Percentiles rank a stretch among this genome's conserved stretches.
These are phyloP conservation scores for Erythrolamprus reginae DNA, from an alignment of 2,113 vertebrate species.

Conservation along the genomic window DNA sequence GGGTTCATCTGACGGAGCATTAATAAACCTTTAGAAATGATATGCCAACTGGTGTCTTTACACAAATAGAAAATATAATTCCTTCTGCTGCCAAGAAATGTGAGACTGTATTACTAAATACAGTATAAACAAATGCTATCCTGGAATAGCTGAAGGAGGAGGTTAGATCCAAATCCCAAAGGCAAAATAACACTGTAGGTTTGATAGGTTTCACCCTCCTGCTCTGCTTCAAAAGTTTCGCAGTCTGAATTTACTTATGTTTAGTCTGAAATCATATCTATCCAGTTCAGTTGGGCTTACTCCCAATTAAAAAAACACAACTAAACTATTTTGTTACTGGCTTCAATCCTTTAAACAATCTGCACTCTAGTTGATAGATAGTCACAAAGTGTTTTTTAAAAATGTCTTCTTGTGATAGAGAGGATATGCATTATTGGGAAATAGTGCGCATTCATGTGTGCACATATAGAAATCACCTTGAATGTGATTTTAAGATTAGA, in stretches of 20 bases:
- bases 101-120: slow-evolving; percentile 50
- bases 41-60: slow-evolving; percentile 26
- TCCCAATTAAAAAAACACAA: background rate
- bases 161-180: slow-evolving; percentile 30
- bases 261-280: background rate
- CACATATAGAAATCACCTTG: background rate
- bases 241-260: background rate
- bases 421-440: background rate
- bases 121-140: slow-evolving; percentile 39
- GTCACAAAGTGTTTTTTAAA: background rate
- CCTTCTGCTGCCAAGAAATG: slow-evolving; percentile 39
- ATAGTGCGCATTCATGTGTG: background rate
- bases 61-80: slow-evolving; percentile 38
- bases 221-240: background rate
- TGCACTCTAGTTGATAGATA: background rate
- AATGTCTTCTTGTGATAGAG: background rate
- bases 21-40: slow-evolving; percentile 25
- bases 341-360: background rate
- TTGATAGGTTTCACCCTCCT: background rate
- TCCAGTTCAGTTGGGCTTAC: background rate
- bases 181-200: slow-evolving; percentile 17
- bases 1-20: background rate
- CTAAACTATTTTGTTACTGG: background rate
- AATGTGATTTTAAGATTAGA: background rate
- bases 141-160: slow-evolving; percentile 28